phyloP scores from a whole-genome alignment of 1,140 invertebrate genomes.

The Spodoptera frugiperda region DNA sequence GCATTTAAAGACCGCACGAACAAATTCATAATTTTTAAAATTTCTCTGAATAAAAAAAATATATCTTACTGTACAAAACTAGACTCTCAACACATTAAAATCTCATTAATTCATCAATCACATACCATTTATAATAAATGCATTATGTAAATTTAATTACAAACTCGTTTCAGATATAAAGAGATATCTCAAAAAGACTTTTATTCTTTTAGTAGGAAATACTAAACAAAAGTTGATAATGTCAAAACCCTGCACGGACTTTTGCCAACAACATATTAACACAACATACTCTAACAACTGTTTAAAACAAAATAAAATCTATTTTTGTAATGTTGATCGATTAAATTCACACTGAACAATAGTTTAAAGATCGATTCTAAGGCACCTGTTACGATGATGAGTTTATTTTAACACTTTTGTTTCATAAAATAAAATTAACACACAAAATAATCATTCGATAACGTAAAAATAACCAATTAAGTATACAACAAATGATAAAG shows the following conservation, averaged over 20 bases:
- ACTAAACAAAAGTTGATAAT: too few relatives aligned
- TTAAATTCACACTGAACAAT: not conserved
- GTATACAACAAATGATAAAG: not conserved
- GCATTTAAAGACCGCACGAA: not conserved
- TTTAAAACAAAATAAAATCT: not conserved
- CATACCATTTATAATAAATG: too few relatives aligned
- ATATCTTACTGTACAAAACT: too few relatives aligned
- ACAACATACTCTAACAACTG: not conserved
- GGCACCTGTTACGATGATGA: constrained; percentile 9
- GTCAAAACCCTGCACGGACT: constrained; percentile 1
- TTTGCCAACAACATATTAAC: not conserved
- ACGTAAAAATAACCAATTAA: constrained; percentile 11
- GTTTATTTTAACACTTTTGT: not conserved
- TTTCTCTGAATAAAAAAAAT: not conserved
- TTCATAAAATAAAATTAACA: not conserved
- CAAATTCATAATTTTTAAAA: not conserved
- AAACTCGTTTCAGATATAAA: too few relatives aligned
- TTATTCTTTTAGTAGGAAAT: too few relatives aligned
- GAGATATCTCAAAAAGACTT: too few relatives aligned
- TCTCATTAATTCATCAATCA: too few relatives aligned
- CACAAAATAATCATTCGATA: constrained; percentile 6
- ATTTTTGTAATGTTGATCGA: not conserved
- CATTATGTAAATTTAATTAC: too few relatives aligned
- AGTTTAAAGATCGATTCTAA: not conserved
- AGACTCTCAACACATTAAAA: too few relatives aligned